Conservation (phyloP, 2,888 invertebrate species). For the Muschampia plurimacula region DNA sequence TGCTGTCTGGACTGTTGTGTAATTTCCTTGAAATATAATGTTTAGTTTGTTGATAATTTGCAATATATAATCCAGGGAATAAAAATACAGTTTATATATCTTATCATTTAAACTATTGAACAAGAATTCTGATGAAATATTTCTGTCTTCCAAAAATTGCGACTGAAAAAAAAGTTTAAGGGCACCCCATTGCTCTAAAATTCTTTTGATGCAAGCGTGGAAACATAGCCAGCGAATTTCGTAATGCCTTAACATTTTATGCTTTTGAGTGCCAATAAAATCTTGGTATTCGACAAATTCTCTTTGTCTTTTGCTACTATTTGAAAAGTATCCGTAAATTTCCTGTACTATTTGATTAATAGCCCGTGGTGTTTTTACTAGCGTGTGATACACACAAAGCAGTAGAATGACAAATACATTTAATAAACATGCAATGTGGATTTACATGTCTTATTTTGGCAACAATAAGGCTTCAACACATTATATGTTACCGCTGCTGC, state of each 20-base stretch:
- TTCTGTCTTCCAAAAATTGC: too few relatives aligned
- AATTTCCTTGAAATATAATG: too few relatives aligned
- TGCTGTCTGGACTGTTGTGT: too few relatives aligned
- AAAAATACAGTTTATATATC: too few relatives aligned
- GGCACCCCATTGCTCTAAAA: background rate
- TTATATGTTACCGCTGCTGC: background rate
- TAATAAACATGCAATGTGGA: too few relatives aligned
- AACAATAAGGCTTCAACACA: background rate
- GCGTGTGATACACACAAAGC: too few relatives aligned
- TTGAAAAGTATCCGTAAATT: background rate
- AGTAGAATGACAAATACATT: too few relatives aligned
- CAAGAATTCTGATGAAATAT: too few relatives aligned
- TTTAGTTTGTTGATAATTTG: too few relatives aligned
- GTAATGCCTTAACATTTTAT: background rate
- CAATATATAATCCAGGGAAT: too few relatives aligned
- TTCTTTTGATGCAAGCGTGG: background rate
- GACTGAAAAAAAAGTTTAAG: background rate
- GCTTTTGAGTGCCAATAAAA: background rate
- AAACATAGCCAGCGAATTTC: background rate
- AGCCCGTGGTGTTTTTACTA: background rate
- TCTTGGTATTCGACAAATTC: background rate
- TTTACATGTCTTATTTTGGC: too few relatives aligned
- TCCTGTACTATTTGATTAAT: background rate
- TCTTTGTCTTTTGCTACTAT: background rate
- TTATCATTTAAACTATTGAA: too few relatives aligned